Evolutionary conservation across 2,113 vertebrate species (phyloP), one percentile per base, ranked within the genome.

Genomic region (Cephalopholis sonnerati): DNA sequence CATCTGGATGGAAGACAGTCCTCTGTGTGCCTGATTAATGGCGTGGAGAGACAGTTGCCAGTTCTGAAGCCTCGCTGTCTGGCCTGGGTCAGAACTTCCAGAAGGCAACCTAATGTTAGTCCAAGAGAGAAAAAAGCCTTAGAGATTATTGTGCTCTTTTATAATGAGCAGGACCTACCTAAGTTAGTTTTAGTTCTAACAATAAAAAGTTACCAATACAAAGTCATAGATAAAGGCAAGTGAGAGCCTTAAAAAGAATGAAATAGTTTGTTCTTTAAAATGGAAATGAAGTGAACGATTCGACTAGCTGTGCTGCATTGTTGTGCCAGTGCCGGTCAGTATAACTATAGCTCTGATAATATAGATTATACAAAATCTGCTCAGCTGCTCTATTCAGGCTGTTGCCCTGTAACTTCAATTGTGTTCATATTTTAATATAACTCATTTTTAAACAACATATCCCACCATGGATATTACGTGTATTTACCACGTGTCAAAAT

Each of bases 11-110:
- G 96, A 94, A 96, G 97, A 96, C 96, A 96, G 96, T 98, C 96
- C 96, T 97, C 92, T 90, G 96, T 97, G 97, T 96, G 96, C 95
- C 96, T 99, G 97, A 98, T 98, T 98, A 97, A 99, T 99, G 96
- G 95, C 93, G 93, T 93, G 96, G 96, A 96, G 95, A 96, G 96
- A 95, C 96, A 96, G 96, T 96, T 94, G 96, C 95, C 95, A 96
- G 94, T 96, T 97, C 87, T 90, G 87, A 90, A 25, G 91, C 91
- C 82, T 85, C 69, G 85, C 93, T 82, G 91, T 91, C 94, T 94
- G 92, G 90, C 89, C 92, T 57, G 82, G 92, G 95, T 95, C 95
- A 94, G 81, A 93, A 93, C 93, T 89, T 93, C 90, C 91, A 94
- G 91, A 94, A 93, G 91, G 93, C 87, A 88, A 85, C 70, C 62